Base-by-base conservation (phyloP, 37 sponge, comb jelly and placozoan species). In the Diacarnus erythraeanus region DNA sequence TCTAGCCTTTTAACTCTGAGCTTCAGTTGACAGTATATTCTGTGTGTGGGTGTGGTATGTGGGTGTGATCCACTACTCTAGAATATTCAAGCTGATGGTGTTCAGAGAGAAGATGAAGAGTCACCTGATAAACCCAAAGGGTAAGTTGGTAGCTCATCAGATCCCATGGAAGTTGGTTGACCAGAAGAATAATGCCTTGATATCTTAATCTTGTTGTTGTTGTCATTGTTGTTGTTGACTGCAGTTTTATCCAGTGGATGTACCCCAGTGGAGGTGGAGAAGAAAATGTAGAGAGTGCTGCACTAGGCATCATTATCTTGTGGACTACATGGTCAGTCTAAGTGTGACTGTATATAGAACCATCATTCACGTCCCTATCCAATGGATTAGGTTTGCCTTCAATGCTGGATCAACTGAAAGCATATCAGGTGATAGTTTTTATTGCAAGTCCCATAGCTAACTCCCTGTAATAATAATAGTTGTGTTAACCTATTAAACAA, bases 281-380 rank as follows among this genome's bases (percentile, higher is more conserved):
- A 47, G 90, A 88, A 75, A 88, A 89, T 69, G 90, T 94, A 64
- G 94, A 94, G 76, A 86, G 86, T 83, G 88, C 94, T 63, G 94
- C 94, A 63, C 83, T 94, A 25, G 94, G 94, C 1, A 88, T 94
- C 38, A 61, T 94, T 64, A 94, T 94, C 35, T 84, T 94, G 21
- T 94, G 94, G 94, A 90, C 87, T 40, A 90, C 94, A 20, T 94
- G 90, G 90, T 89, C 17, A 25, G 66, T 17, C n/a, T n/a, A n/a
- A n/a, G n/a, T n/a, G n/a, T n/a, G n/a, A n/a, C n/a, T n/a, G n/a
- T n/a, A n/a, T n/a, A n/a, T n/a, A n/a, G n/a, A n/a, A n/a, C n/a
- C n/a, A n/a, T n/a, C n/a, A n/a, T n/a, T n/a, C n/a, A n/a, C n/a
- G n/a, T n/a, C n/a, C n/a, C n/a, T n/a, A n/a, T n/a, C n/a, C n/a